Conservation (phyloP, 2,113 vertebrate genomes). For the Trinectes maculatus region DNA sequence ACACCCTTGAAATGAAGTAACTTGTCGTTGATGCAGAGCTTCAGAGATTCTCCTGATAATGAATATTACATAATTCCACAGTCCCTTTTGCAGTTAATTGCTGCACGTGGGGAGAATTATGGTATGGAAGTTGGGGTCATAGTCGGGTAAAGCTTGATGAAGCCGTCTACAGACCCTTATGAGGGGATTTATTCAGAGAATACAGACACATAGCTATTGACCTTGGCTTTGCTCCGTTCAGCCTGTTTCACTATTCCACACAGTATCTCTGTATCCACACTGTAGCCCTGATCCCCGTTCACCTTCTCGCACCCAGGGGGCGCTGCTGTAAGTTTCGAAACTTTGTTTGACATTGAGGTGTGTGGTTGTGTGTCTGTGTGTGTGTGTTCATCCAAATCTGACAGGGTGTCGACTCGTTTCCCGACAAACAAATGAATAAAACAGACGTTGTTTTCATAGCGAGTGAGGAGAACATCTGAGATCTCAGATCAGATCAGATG, state of each 20-base stretch:
- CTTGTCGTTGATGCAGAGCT: not conserved
- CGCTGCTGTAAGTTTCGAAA: not conserved
- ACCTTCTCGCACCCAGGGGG: constrained; percentile 9
- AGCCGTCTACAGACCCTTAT: not conserved
- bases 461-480: too few species aligned
- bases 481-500: too few species aligned
- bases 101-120: constrained; percentile 26
- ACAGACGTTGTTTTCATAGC: too few species aligned
- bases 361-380: not conserved
- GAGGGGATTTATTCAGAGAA: constrained; percentile 28
- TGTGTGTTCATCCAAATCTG: not conserved
- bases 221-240: constrained; percentile 27
- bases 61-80: constrained; percentile 18
- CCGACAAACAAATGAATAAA: too few species aligned
- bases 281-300: constrained; percentile 19
- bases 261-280: constrained; percentile 28
- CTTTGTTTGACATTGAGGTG: constrained; percentile 5
- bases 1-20: too few species aligned
- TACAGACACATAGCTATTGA: constrained; percentile 29
- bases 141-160: constrained; percentile 50
- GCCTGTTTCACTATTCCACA: constrained; percentile 13
- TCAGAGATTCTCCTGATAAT: constrained; percentile 12
- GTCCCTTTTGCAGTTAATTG: constrained; percentile 47
- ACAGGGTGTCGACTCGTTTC: too few species aligned
- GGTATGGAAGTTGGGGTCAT: constrained; percentile 27